phyloP scores from a whole-genome alignment of 2,888 invertebrate species.

The Protula sp. region DNA sequence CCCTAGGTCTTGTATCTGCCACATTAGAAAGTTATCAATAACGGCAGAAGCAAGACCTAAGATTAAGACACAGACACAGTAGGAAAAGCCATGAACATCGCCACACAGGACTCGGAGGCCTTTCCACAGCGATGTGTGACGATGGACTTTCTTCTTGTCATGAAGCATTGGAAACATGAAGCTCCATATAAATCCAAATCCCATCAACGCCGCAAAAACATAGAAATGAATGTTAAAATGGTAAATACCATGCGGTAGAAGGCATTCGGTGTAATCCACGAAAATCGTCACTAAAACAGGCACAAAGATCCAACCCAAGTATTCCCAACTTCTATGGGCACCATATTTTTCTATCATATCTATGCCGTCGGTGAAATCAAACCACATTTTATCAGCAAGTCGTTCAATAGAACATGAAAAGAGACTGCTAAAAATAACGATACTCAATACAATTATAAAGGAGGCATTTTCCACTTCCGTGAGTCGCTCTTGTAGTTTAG shows the following conservation, averaged over 20 bases:
- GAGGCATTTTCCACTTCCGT: slow-evolving; percentile 13
- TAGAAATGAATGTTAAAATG: slow-evolving; percentile 45
- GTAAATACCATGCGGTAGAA: slow-evolving; percentile 35
- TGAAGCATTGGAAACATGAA: slow-evolving; percentile 38
- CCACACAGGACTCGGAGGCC: slow-evolving; percentile 35
- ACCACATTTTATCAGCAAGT: slow-evolving; percentile 48
- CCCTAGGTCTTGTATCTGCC: neutral
- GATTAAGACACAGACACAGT: neutral
- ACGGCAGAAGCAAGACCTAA: neutral
- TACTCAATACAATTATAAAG: slow-evolving; percentile 34
- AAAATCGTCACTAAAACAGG: slow-evolving; percentile 34
- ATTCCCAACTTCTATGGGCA: slow-evolving; percentile 40
- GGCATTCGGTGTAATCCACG: slow-evolving; percentile 42
- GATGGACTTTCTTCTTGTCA: slow-evolving; percentile 29
- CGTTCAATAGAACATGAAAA: slow-evolving; percentile 14
- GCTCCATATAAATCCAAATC: slow-evolving; percentile 31
- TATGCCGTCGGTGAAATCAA: slow-evolving; percentile 44
- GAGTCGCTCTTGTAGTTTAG: neutral
- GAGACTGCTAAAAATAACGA: slow-evolving; percentile 39
- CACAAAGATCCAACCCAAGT: slow-evolving; percentile 38
- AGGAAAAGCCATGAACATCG: slow-evolving; percentile 10
- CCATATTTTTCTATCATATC: slow-evolving; percentile 48
- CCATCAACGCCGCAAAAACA: slow-evolving; percentile 37
- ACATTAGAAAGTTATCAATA: neutral
- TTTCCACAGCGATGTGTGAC: slow-evolving; percentile 14